These are phyloP conservation scores for Excalfactoria chinensis DNA, from an alignment of 2,113 vertebrate species.

Conservation along the genomic window DNA sequence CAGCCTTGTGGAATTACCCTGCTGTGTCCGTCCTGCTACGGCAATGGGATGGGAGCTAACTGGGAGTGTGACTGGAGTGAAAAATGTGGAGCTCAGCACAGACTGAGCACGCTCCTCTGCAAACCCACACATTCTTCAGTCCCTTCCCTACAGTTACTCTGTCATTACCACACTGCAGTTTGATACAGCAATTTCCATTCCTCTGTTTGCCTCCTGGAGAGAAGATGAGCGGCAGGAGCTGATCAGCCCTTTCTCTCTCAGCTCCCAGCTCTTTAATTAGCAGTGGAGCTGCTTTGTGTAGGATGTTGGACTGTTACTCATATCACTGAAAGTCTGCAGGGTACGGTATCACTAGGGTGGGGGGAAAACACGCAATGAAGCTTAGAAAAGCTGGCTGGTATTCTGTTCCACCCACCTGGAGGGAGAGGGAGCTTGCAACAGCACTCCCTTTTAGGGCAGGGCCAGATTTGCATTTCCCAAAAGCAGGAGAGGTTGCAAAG, in stretches of 20 bases:
- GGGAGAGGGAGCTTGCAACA: background rate
- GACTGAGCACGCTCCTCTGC: background rate
- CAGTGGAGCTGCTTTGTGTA: background rate
- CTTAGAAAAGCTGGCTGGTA: background rate
- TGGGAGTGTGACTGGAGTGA: background rate
- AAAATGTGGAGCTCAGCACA: constrained; percentile 13
- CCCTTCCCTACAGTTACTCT: background rate
- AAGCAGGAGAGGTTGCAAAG: fast-evolving
- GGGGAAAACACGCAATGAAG: background rate
- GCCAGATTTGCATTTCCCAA: background rate
- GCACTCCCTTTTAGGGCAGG: background rate
- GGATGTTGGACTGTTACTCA: background rate
- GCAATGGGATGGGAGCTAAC: background rate
- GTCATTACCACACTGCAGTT: background rate
- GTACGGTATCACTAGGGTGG: background rate
- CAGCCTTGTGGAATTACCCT: background rate
- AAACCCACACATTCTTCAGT: background rate
- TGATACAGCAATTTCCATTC: background rate
- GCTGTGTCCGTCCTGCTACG: background rate
- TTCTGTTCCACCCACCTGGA: background rate
- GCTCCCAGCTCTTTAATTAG: background rate
- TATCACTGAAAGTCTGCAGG: background rate
- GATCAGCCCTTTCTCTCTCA: background rate
- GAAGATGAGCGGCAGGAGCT: background rate
- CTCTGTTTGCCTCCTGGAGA: background rate